phyloP scores from a whole-genome alignment of 2,888 invertebrate genomes.

The Clitarchus hookeri region DNA sequence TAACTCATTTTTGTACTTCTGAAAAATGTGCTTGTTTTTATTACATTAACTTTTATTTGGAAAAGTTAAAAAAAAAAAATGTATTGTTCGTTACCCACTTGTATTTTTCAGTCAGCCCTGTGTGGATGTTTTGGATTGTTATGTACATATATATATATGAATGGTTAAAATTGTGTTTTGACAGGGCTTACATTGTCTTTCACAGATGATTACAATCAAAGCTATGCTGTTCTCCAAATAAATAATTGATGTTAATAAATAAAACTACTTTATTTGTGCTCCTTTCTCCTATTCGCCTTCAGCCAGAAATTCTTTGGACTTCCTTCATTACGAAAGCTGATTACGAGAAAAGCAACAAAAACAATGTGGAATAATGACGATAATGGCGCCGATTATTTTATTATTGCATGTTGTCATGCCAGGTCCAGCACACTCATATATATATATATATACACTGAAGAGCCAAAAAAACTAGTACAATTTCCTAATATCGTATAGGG shows the following conservation, averaged over 20 bases:
- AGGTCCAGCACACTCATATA: no score
- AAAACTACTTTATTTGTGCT: background rate
- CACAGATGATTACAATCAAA: constrained; percentile 6
- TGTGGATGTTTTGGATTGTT: constrained; percentile 6
- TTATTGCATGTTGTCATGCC: no score
- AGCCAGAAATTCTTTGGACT: no score
- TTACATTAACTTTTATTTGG: background rate
- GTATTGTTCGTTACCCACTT: background rate
- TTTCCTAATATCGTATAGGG: no score
- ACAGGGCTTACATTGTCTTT: background rate
- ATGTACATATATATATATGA: background rate
- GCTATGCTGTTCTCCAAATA: constrained; percentile 3
- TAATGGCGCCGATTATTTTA: no score
- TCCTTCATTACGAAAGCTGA: no score
- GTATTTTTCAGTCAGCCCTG: background rate
- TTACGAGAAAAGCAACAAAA: no score
- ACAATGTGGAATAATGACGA: no score
- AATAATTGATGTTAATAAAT: constrained; percentile 1
- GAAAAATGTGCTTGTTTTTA: background rate
- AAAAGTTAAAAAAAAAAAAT: background rate
- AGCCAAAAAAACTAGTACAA: no score
- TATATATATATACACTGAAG: no score
- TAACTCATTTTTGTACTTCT: background rate
- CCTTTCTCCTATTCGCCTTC: background rate
- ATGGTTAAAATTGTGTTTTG: background rate